phyloP scores from a whole-genome alignment of 2,888 invertebrate genomes.

The Acrobasis repandana region DNA sequence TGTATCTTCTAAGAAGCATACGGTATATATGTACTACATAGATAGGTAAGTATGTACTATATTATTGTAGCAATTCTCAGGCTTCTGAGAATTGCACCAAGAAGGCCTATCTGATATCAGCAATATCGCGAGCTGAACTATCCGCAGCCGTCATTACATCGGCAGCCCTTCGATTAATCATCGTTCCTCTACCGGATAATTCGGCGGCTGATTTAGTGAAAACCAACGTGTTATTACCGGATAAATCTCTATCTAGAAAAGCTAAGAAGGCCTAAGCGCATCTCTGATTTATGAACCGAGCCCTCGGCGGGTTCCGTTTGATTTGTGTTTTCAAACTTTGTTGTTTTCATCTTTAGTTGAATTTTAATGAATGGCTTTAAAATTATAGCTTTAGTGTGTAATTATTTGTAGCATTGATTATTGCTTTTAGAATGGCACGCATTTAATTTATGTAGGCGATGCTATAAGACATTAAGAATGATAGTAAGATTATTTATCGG shows the following conservation, averaged over 20 bases:
- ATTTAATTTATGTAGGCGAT: slow-evolving; percentile 56
- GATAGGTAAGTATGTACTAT: no score
- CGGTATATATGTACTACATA: no score
- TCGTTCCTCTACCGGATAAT: slow-evolving; percentile 81
- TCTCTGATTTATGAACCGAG: slow-evolving; percentile 74
- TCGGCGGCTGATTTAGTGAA: slow-evolving; percentile 82
- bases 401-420: slow-evolving; percentile 75
- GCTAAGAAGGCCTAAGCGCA: slow-evolving; percentile 82
- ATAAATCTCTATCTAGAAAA: slow-evolving; percentile 84
- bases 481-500: slow-evolving; percentile 22
- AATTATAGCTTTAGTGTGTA: slow-evolving; percentile 74
- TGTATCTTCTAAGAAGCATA: not conserved
- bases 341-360: slow-evolving; percentile 78
- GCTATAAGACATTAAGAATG: slow-evolving; percentile 33
- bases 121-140: slow-evolving; percentile 34
- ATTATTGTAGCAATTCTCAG: no score
- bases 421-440: slow-evolving; percentile 65
- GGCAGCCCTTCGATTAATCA: slow-evolving; percentile 78
- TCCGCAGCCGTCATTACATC: slow-evolving; percentile 63
- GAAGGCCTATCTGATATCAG: slow-evolving; percentile 2
- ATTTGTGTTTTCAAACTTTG: slow-evolving; percentile 75
- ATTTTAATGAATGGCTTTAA: slow-evolving; percentile 77
- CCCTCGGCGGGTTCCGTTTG: slow-evolving; percentile 71
- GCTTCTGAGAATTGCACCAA: slow-evolving; percentile 19
- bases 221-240: slow-evolving; percentile 81